Conservation (phyloP, 2,797 vertebrate genomes). For the Philypnodon macrostomus region DNA sequence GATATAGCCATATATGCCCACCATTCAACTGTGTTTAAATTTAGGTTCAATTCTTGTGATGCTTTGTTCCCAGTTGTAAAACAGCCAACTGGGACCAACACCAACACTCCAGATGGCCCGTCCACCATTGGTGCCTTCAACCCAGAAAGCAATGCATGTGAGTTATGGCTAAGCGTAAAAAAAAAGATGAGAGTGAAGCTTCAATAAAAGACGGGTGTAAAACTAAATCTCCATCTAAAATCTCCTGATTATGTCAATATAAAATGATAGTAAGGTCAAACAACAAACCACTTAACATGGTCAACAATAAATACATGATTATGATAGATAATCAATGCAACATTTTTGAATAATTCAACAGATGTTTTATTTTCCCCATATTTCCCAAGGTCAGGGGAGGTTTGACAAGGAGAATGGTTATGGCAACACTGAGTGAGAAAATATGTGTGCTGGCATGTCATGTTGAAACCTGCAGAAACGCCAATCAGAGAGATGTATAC, state of each 20-base stretch:
- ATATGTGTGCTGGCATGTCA: neutral
- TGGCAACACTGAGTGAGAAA: slow-evolving; percentile 9
- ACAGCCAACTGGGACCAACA: slow-evolving; percentile 11
- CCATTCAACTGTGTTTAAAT: slow-evolving; percentile 9
- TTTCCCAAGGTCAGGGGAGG: slow-evolving; percentile 33
- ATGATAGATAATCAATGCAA: too few species aligned
- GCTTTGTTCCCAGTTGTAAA: slow-evolving; percentile 10
- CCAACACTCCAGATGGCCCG: slow-evolving; percentile 10
- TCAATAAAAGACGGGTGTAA: neutral
- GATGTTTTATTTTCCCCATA: neutral
- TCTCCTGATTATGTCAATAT: too few species aligned
- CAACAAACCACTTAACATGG: too few species aligned
- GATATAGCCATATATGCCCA: neutral
- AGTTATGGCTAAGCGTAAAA: slow-evolving; percentile 11
- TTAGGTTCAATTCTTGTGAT: slow-evolving; percentile 15
- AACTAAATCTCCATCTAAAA: neutral
- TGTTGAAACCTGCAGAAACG: slow-evolving; percentile 10
- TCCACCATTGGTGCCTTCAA: slow-evolving; percentile 3
- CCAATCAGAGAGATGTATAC: too few species aligned
- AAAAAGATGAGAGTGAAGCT: neutral
- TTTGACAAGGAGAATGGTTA: slow-evolving; percentile 7
- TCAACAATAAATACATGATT: too few species aligned
- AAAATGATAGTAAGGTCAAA: too few species aligned
- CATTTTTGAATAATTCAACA: too few species aligned
- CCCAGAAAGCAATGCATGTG: slow-evolving; percentile 5